These are phyloP conservation scores for Pelusios castaneus DNA, from an alignment of 2,113 vertebrate genomes.

Conservation along the genomic window DNA sequence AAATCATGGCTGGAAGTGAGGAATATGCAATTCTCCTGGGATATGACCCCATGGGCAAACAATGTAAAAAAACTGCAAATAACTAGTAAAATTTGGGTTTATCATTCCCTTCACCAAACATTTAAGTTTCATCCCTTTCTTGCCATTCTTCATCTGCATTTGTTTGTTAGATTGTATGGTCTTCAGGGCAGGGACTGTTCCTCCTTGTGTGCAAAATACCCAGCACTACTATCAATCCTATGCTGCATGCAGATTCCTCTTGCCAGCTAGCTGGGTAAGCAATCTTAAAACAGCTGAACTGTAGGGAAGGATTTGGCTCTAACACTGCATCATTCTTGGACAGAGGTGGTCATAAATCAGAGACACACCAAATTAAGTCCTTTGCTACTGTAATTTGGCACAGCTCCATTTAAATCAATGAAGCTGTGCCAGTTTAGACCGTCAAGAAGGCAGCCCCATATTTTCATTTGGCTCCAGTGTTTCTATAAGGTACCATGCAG, in stretches of 20 bases:
- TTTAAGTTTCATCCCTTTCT: background rate
- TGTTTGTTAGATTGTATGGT: background rate
- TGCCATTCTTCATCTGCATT: background rate
- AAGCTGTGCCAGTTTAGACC: background rate
- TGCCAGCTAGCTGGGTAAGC: background rate
- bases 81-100: background rate
- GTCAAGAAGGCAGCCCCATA: accelerated
- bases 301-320: background rate
- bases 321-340: background rate
- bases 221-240: background rate
- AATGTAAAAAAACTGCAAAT: background rate
- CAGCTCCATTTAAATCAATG: background rate
- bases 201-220: background rate
- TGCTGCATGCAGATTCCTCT: accelerated
- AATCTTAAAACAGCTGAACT: background rate
- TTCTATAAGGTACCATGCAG: background rate
- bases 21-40: background rate
- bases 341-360: accelerated
- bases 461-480: background rate
- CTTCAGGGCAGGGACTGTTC: background rate
- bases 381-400: background rate
- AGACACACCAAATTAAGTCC: background rate
- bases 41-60: background rate
- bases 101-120: background rate
- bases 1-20: accelerated